Conservation (phyloP, 30 jellyfish, hydroid and myxozoan species). For the Pelagia noctiluca region DNA sequence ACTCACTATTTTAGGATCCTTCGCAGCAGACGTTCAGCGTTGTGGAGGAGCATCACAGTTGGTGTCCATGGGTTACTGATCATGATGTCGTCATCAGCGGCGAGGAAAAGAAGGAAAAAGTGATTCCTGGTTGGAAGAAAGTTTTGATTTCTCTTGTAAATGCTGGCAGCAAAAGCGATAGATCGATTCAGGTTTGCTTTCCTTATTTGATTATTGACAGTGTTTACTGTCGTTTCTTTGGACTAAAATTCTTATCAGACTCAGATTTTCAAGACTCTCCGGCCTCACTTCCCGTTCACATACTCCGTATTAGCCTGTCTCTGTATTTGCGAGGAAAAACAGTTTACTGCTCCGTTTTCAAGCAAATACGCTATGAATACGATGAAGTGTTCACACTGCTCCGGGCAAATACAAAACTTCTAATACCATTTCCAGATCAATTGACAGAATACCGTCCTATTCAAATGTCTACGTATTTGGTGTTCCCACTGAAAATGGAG, state of each 20-base stretch:
- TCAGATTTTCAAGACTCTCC: background rate
- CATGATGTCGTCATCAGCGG: conserved; percentile 13
- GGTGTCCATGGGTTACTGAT: conserved; percentile 96
- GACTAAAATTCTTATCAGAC: background rate
- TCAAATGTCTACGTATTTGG: no score
- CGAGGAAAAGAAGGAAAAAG: conserved; percentile 22
- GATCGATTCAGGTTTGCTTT: conserved; percentile 45
- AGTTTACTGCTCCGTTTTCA: background rate
- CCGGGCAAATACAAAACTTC: no score
- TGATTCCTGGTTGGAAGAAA: conserved; percentile 85
- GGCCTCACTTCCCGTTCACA: background rate
- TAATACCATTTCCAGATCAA: no score
- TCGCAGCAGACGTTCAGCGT: conserved; percentile 63
- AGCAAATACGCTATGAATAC: no score
- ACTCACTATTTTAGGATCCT: conserved; percentile 68
- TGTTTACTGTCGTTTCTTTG: no score
- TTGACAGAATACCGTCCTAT: no score
- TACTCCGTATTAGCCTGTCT: background rate
- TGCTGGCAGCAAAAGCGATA: conserved; percentile 22
- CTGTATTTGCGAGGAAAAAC: background rate
- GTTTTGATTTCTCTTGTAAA: conserved; percentile 64
- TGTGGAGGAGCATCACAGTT: conserved; percentile 90
- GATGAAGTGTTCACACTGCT: no score
- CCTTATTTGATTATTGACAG: background rate
- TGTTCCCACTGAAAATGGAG: no score